Evolutionary conservation across 2,113 vertebrate species (phyloP).

Genomic region (Raja brachyura): DNA sequence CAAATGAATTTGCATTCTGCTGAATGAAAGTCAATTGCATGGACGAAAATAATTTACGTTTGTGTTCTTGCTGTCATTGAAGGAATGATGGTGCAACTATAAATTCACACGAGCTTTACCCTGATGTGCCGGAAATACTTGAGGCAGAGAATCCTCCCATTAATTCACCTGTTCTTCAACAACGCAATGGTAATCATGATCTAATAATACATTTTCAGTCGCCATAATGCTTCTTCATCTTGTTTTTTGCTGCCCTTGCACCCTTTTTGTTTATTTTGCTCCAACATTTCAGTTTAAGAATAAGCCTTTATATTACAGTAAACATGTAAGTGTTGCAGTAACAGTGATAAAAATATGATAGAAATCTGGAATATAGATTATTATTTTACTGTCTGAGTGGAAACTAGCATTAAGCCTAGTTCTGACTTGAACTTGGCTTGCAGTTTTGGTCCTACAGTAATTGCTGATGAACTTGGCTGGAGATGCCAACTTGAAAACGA

Average conservation of each 20-base stretch:
- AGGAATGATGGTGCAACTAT: neutral
- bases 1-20: neutral
- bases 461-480: neutral
- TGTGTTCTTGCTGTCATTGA: neutral
- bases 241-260: neutral
- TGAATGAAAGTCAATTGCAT: neutral
- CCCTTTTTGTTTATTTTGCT: neutral
- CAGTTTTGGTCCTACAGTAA: neutral
- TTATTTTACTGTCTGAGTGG: neutral
- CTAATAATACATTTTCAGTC: neutral
- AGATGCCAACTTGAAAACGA: neutral
- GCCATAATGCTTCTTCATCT: neutral
- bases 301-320: too few species aligned
- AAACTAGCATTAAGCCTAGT: too few species aligned
- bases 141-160: neutral
- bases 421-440: neutral
- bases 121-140: neutral
- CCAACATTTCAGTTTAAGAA: neutral
- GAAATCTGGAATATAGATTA: neutral
- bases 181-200: conserved; percentile 43
- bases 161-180: conserved; percentile 41
- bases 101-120: neutral
- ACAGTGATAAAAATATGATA: neutral
- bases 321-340: neutral
- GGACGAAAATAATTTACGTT: neutral